A percentile compares a stretch with the other conserved stretches of the same genome.
Evolutionary conservation across 64 coral and sea anemone genomes (phyloP).

Genomic region (Pachyseris speciosa): DNA sequence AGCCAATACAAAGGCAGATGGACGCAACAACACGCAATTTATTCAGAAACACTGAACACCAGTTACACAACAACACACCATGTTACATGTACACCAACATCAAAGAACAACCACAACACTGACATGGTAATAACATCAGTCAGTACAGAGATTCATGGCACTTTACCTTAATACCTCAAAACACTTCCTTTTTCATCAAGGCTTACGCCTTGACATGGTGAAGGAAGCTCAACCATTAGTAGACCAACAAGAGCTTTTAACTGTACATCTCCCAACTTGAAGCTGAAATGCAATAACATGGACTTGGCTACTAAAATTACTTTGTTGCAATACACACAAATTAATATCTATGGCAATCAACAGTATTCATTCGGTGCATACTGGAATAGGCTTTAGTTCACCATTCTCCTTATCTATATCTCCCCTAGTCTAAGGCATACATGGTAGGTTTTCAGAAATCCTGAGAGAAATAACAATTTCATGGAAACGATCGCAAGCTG

Average conservation of each 20-base stretch:
- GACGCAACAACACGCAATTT: no score
- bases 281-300: conserved; percentile 51
- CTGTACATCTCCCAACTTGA: conserved; percentile 30
- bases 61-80: not conserved
- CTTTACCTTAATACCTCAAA: conserved; percentile 47
- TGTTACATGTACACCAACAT: not conserved
- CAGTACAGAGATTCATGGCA: not conserved
- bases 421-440: no score
- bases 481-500: no score
- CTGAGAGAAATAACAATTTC: no score
- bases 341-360: not conserved
- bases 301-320: not conserved
- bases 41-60: no score
- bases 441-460: no score
- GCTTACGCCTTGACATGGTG: conserved; percentile 41
- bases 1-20: not conserved
- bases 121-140: not conserved
- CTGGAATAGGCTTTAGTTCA: not conserved
- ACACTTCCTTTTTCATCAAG: conserved; percentile 61
- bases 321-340: not conserved
- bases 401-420: no score
- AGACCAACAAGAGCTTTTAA: conserved; percentile 36
- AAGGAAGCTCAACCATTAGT: conserved; percentile 52
- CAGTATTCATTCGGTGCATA: not conserved
- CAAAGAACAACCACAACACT: not conserved